These are phyloP conservation scores for Ceryle rudis DNA, from an alignment of 2,797 vertebrate genomes.

Conservation along the genomic window DNA sequence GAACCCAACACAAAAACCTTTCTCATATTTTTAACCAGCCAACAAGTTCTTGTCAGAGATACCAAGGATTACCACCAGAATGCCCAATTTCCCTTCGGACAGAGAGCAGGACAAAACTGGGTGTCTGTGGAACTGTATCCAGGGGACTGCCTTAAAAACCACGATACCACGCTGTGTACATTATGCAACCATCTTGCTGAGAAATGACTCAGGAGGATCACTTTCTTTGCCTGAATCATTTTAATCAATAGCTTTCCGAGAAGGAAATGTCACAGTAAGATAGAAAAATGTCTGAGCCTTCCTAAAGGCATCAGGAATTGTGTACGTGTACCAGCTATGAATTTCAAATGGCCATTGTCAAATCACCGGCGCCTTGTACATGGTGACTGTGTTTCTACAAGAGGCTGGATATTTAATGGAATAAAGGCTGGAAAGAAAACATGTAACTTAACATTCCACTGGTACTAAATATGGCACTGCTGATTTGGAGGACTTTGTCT, in stretches of 20 bases:
- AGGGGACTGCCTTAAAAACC: neutral
- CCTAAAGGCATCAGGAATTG: neutral
- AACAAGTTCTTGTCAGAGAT: neutral
- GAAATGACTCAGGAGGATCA: slow-evolving; percentile 66
- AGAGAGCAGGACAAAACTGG: neutral
- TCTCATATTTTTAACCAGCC: neutral
- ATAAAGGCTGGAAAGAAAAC: neutral
- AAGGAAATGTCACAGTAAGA: slow-evolving; percentile 50
- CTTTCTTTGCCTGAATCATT: slow-evolving; percentile 57
- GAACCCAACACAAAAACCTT: neutral
- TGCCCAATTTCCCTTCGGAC: neutral
- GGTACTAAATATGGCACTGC: neutral
- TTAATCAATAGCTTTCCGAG: slow-evolving; percentile 69
- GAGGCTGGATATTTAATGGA: neutral
- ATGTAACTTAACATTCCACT: neutral
- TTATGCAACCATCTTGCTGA: slow-evolving; percentile 39
- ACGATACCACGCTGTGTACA: neutral
- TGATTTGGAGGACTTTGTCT: neutral
- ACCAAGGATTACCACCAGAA: neutral
- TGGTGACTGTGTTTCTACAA: fast-evolving
- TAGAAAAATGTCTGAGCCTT: slow-evolving; percentile 41
- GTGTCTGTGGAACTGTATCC: neutral
- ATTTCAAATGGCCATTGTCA: neutral
- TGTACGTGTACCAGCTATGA: neutral
- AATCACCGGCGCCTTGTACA: neutral